Evolutionary conservation across 2,113 vertebrate species (phyloP).

Genomic region (Porphyrio hochstetteri): DNA sequence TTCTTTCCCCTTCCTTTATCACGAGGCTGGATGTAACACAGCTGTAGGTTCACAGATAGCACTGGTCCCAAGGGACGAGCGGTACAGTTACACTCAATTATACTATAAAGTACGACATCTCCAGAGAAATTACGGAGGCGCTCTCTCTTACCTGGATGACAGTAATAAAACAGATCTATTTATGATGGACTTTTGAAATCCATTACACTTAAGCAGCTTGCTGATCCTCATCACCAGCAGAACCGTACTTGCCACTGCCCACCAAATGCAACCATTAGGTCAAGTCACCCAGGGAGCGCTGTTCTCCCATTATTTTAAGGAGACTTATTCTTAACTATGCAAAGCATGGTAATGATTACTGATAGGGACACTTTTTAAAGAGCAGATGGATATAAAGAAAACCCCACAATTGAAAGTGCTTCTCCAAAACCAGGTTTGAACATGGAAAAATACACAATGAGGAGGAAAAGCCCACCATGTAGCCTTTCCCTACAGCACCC

Average conservation of each 20-base stretch:
- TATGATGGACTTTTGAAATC: constrained; percentile 63
- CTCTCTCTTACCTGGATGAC: constrained; percentile 66
- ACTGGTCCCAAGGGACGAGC: constrained; percentile 40
- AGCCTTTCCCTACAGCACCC: not conserved
- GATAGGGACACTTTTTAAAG: not conserved
- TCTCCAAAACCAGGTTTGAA: not conserved
- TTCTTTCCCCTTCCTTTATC: constrained; percentile 25
- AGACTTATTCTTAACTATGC: constrained; percentile 31
- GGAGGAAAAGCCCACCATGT: not conserved
- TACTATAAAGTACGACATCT: constrained; percentile 68
- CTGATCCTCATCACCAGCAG: constrained; percentile 36
- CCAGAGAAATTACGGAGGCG: constrained; percentile 54
- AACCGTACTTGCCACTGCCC: constrained; percentile 14
- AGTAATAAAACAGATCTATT: constrained; percentile 69
- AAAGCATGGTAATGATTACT: constrained; percentile 21
- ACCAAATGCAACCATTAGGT: constrained; percentile 36
- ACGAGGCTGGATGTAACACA: constrained; percentile 17
- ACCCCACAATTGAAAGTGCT: not conserved
- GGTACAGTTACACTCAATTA: constrained; percentile 67
- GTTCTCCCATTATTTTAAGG: constrained; percentile 35
- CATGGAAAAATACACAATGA: not conserved
- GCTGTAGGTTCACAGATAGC: constrained; percentile 50
- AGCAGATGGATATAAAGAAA: not conserved
- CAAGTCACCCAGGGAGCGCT: constrained; percentile 26
- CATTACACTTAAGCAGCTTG: constrained; percentile 52